phyloP scores from a whole-genome alignment of 2,113 vertebrate species.

The Cochlearius cochlearius region DNA sequence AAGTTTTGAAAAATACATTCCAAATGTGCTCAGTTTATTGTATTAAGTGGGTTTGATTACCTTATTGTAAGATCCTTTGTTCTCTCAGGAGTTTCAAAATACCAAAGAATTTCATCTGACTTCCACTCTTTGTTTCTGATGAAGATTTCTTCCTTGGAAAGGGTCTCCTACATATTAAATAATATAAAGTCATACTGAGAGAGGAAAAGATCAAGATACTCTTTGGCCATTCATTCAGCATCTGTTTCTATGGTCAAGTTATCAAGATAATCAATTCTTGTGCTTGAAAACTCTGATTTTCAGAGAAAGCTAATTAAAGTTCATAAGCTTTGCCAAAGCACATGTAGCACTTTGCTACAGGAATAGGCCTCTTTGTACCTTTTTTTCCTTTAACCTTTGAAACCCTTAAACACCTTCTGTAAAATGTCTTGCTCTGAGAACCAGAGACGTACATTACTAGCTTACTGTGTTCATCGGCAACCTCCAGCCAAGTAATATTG shows the following conservation, averaged over 20 bases:
- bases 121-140: not conserved
- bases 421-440: not conserved
- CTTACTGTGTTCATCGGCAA: not conserved
- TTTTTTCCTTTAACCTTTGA: not conserved
- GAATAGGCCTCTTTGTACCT: not conserved
- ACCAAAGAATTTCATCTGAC: not conserved
- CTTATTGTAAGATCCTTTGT: not conserved
- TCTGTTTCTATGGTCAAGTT: not conserved
- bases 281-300: not conserved
- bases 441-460: not conserved
- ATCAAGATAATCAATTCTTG: not conserved
- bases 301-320: not conserved
- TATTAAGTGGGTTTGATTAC: not conserved
- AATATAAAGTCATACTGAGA: not conserved
- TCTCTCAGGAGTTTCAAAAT: not conserved
- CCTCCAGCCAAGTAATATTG: not conserved
- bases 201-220: not conserved
- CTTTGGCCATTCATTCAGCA: not conserved
- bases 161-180: not conserved
- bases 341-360: fast-evolving
- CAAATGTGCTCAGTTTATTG: not conserved
- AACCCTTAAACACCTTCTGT: not conserved
- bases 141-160: not conserved
- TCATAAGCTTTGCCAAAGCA: not conserved
- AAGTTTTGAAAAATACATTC: not conserved